Percentiles rank a stretch among this genome's conserved stretches.
Evolutionary conservation across 2,888 invertebrate species (phyloP).

Genomic region (Drosophila pseudotakahashii): DNA sequence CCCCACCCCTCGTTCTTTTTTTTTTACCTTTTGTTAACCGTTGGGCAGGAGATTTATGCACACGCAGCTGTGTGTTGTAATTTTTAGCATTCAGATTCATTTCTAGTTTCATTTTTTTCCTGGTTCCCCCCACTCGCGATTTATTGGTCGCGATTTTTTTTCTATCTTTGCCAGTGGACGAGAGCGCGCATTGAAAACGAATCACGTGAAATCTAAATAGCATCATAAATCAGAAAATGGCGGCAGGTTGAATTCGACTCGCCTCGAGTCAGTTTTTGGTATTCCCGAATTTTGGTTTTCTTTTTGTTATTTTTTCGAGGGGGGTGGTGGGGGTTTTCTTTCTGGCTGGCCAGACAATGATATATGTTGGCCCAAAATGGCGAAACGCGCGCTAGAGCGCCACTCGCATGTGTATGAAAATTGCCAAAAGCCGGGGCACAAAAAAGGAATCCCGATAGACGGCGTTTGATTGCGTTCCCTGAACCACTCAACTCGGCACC

Average conservation of each 20-base stretch:
- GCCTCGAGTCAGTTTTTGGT: constrained; percentile 46
- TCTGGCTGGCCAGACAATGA: constrained; percentile 72
- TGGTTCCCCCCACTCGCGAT: constrained; percentile 56
- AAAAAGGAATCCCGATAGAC: constrained; percentile 62
- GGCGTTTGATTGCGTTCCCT: constrained; percentile 71
- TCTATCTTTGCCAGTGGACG: constrained; percentile 69
- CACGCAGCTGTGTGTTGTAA: constrained; percentile 79
- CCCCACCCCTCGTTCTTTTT: constrained; percentile 9
- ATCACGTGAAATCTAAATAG: constrained; percentile 81
- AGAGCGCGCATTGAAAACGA: constrained; percentile 76
- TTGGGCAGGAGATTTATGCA: constrained; percentile 67
- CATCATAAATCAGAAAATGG: constrained; percentile 81
- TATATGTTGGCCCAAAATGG: constrained; percentile 66
- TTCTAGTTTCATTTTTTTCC: constrained; percentile 39
- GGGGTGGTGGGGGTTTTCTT: constrained; percentile 32
- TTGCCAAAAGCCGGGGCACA: constrained; percentile 49
- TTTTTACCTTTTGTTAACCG: constrained; percentile 55
- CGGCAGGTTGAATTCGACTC: constrained; percentile 72
- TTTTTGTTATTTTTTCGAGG: constrained; percentile 18
- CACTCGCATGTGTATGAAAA: constrained; percentile 75
- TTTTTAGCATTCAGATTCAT: constrained; percentile 66
- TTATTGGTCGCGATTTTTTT: constrained; percentile 73
- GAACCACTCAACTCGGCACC: constrained; percentile 34
- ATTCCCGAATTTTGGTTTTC: constrained; percentile 39
- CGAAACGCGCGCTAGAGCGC: constrained; percentile 56